Evolutionary conservation across 2,113 vertebrate genomes (phyloP), one percentile per base, ranked within the genome.

Genomic region (Calonectris borealis): DNA sequence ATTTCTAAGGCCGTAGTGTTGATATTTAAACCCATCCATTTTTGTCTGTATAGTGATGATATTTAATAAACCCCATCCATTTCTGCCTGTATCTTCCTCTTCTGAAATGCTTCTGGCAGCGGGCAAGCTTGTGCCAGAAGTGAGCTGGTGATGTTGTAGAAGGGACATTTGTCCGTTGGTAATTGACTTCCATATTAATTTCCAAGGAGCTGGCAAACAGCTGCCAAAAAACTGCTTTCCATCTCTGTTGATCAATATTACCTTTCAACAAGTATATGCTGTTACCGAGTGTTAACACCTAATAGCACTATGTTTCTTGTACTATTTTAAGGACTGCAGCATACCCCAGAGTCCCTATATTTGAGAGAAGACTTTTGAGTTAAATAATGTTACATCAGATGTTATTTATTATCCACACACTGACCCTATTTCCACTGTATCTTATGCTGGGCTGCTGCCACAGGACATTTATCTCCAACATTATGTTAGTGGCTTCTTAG

Each of bases 191-290:
- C 32, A 3, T 48, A 80, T 88, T 90, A 51, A 96, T 86, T 95
- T 90, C 79, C 83, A 77, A 27, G 48, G 75, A 66, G 79, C 82
- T 69, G 75, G 61, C 82, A 76, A 85, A 62, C 85, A 77, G 93
- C 93, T 94, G 93, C 94, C 87, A 92, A 85, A 84, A 82, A 49
- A 6, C 78, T 65, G 49, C 49, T 95, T 90, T 54, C 90, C 58
- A 26, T 88, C 87, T 77, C 79, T 49, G 34, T 10, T 93, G 54
- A 91, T 94, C 90, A 62, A 88, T 91, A 77, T 54, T 83, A 13
- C 54, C 88, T 88, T 86, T 88, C 93, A 90, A 51, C 93, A 77
- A 90, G 82, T 76, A 9, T 49, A 31, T 57, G 85, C 62, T 44
- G 58, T 40, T 69, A 32, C 72, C 22, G 75, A 48, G 38, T 13